These are phyloP conservation scores for Cerceris rybyensis DNA, from an alignment of 2,888 invertebrate species.

Conservation along the genomic window DNA sequence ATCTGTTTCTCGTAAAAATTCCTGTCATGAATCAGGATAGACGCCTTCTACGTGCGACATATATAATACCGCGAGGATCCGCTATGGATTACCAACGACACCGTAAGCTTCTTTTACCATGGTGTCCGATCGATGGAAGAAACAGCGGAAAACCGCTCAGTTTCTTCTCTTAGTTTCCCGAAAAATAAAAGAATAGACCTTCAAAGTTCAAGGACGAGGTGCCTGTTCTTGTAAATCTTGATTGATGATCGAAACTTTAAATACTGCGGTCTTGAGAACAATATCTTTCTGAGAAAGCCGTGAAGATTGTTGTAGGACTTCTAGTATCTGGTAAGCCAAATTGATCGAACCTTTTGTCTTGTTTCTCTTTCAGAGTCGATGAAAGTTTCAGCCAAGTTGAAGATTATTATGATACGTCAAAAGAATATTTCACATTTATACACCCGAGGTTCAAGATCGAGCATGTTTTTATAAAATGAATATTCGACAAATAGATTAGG, in stretches of 20 bases:
- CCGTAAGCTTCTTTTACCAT: slow-evolving; percentile 45
- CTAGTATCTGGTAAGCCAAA: slow-evolving; percentile 22
- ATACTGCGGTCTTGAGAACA: slow-evolving; percentile 13
- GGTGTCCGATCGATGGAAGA: slow-evolving; percentile 52
- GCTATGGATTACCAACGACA: slow-evolving; percentile 53
- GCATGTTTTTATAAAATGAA: too few relatives aligned
- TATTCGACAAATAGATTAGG: too few relatives aligned
- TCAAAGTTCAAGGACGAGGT: slow-evolving; percentile 54
- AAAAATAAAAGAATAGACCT: slow-evolving; percentile 13
- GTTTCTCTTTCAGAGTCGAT: slow-evolving; percentile 16
- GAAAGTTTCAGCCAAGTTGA: background rate
- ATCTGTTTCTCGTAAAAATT: slow-evolving; percentile 54
- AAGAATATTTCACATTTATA: too few relatives aligned
- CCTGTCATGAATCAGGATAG: slow-evolving; percentile 47
- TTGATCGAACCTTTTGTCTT: slow-evolving; percentile 9
- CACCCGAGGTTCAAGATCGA: too few relatives aligned
- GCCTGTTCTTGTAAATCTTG: slow-evolving; percentile 49
- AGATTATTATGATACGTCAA: too few relatives aligned
- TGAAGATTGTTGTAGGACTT: slow-evolving; percentile 19
- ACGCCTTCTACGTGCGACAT: slow-evolving; percentile 52
- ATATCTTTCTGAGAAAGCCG: slow-evolving; percentile 14
- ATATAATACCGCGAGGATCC: slow-evolving; percentile 51
- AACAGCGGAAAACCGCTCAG: slow-evolving; percentile 30
- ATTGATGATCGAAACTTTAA: slow-evolving; percentile 51
- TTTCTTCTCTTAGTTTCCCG: slow-evolving; percentile 10